These are phyloP conservation scores for Oncorhynchus tshawytscha DNA, from an alignment of 2,113 vertebrate genomes.

Conservation along the genomic window DNA sequence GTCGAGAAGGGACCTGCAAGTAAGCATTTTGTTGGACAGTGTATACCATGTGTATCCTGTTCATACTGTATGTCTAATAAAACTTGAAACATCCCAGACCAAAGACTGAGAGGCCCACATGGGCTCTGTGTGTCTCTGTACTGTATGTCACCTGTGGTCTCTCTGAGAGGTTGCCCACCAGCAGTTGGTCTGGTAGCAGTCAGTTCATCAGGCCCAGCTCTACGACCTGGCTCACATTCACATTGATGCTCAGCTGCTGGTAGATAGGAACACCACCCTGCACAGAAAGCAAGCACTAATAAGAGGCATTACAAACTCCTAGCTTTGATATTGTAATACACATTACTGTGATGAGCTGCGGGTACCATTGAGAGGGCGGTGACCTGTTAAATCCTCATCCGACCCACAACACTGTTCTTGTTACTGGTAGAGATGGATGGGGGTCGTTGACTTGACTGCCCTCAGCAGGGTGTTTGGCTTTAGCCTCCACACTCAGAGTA, in stretches of 20 bases:
- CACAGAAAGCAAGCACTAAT: not conserved
- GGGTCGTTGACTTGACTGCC: constrained; percentile 21
- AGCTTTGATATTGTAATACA: no score
- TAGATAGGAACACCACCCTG: constrained; percentile 18
- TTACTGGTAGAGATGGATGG: constrained; percentile 14
- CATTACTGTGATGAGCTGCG: not conserved
- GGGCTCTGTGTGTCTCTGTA: no score
- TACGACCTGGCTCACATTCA: constrained; percentile 40
- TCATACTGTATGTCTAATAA: no score
- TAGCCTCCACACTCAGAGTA: constrained; percentile 47
- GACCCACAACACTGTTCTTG: not conserved
- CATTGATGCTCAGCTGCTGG: constrained; percentile 49
- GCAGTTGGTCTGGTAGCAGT: constrained; percentile 79
- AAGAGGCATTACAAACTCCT: not conserved
- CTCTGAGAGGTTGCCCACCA: constrained; percentile 81
- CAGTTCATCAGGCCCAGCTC: constrained; percentile 61
- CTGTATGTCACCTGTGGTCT: constrained; percentile 79
- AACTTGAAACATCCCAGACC: no score
- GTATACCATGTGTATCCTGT: no score
- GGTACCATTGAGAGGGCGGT: constrained; percentile 1
- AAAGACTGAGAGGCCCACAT: no score
- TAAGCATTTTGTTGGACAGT: no score
- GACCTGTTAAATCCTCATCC: constrained; percentile 30
- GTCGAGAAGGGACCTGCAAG: no score
- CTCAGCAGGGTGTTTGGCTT: constrained; percentile 57